Base-by-base conservation (phyloP, 2,888 invertebrate species). In the Aleiodes testaceus region DNA sequence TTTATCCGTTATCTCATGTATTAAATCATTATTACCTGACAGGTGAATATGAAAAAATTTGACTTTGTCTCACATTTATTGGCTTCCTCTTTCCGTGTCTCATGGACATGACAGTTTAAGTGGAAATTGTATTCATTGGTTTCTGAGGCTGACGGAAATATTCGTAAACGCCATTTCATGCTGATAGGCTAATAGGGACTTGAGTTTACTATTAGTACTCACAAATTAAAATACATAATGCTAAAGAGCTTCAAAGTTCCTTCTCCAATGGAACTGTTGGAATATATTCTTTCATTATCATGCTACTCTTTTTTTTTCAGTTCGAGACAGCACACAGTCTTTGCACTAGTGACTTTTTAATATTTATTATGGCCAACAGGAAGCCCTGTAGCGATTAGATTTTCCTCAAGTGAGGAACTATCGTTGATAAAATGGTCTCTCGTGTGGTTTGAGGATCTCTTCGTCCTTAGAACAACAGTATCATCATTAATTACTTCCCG, bases 121-220 rank as follows among this genome's bases (percentile, higher is more conserved):
- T 12, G 59, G 42, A 36, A 59, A 59, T 59, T 59, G 36, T 26
- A 30, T 9, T 11, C 26, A 42, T 59, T 18, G 14, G 1, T 53
- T 26, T 18, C 42, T 45, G 44, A 64, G 52, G 20, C 44, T 64
- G 65, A 47, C 14, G 26, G 45, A 65, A 70, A 70, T 64, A 53
- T 65, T 18, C 42, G 44, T 22, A 65, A 49, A 49, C 22, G 50
- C 55, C 44, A 69, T 55, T 45, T 26, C 14, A 55, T 42, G 66
- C 68, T 61, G 73, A 76, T 74, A 73, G 65, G 66, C 72, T 72
- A 74, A 73, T 74, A 73, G 73, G 73, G 26, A 52, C 65, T 64
- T 20, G 53, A 52, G 66, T 66, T n/a, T 68, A 36, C 74, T 70
- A 70, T 74, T 74, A 70, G 70, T 66, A 45, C 0, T 64, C 36